Evolutionary conservation across 2,113 vertebrate genomes (phyloP).

Genomic region (Meleagris gallopavo): DNA sequence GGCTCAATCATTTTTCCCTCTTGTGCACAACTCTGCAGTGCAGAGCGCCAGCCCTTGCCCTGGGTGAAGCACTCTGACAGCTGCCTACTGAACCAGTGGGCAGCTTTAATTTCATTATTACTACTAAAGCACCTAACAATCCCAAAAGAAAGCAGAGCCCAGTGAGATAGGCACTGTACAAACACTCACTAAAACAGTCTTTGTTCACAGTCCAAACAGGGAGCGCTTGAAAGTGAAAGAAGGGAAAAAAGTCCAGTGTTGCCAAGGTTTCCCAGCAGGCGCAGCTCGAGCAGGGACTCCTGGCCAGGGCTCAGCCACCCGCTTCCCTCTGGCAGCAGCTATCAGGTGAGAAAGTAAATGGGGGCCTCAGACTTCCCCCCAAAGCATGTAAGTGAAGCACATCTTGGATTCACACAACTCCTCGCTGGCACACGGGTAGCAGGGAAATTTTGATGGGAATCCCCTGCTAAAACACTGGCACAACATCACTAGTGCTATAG

Average conservation of each 20-base stretch:
- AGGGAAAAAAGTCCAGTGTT: neutral
- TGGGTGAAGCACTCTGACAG: neutral
- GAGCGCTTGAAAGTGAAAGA: slow-evolving; percentile 10
- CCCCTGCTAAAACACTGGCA: slow-evolving; percentile 1
- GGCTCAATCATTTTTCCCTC: neutral
- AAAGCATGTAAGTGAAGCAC: neutral
- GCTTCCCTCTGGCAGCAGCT: neutral
- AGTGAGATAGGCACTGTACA: neutral
- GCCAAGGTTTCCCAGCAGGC: slow-evolving; percentile 12
- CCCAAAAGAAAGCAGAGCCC: slow-evolving; percentile 7
- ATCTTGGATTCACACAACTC: neutral
- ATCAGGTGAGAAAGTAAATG: neutral
- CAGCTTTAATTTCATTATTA: neutral
- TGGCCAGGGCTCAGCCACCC: neutral
- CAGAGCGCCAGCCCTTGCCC: neutral
- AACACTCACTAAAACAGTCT: neutral
- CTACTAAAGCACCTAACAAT: neutral
- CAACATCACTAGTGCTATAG: neutral
- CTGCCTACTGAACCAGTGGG: neutral
- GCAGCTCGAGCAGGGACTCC: neutral
- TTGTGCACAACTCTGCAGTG: neutral
- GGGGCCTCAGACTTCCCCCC: neutral
- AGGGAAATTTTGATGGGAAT: slow-evolving; percentile 25
- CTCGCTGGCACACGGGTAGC: neutral
- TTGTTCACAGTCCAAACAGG: slow-evolving; percentile 18